Evolutionary conservation across 2,888 invertebrate genomes (phyloP).

Genomic region (Proisotoma minuta): DNA sequence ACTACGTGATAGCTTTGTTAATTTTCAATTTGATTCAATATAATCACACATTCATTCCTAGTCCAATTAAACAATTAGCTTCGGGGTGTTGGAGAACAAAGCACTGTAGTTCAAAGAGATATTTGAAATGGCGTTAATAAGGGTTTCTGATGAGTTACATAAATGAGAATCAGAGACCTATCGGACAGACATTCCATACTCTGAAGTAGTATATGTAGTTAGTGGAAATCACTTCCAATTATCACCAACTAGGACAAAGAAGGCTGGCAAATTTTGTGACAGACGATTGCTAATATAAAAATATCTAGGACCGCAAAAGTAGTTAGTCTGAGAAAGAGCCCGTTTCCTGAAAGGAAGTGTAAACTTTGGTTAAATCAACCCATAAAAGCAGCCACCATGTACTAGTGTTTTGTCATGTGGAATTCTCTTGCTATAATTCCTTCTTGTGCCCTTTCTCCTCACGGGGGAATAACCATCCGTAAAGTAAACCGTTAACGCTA

Average conservation of each 20-base stretch:
- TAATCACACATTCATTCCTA: background rate
- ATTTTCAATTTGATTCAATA: background rate
- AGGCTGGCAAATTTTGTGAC: background rate
- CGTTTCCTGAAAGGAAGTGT: background rate
- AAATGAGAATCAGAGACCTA: too few species aligned
- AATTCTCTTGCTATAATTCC: conserved; percentile 1
- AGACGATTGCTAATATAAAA: background rate
- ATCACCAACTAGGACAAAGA: background rate
- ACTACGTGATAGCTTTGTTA: background rate
- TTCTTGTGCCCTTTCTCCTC: too few species aligned
- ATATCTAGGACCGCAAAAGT: background rate
- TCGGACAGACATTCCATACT: too few species aligned
- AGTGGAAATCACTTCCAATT: conserved; percentile 2
- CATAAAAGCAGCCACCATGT: background rate
- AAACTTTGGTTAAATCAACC: background rate
- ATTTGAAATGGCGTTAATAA: background rate
- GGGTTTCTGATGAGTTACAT: too few species aligned
- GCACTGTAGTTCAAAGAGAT: background rate
- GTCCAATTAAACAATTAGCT: background rate
- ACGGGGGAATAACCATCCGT: too few species aligned
- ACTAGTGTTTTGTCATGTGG: background rate
- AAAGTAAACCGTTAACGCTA: background rate
- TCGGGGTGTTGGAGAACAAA: background rate
- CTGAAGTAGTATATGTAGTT: too few species aligned
- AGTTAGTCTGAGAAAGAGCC: background rate